Evolutionary conservation across 2,888 invertebrate species (phyloP), one percentile per base, ranked within the genome.

Genomic region (Palloptera scutellata): DNA sequence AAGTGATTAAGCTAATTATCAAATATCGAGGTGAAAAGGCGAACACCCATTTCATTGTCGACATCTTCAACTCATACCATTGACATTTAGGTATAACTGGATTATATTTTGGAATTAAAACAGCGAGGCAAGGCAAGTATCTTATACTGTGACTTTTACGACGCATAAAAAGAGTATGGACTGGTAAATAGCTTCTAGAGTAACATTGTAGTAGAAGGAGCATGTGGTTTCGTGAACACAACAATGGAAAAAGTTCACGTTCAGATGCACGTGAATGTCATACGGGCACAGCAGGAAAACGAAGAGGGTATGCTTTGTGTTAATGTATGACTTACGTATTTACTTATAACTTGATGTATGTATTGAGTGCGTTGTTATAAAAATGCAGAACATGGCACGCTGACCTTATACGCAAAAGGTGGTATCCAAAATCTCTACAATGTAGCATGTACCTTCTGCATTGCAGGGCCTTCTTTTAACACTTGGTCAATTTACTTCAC

Each of bases 401-500:
- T 17, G 1, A 53, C 19, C 1, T 19, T 62, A 15, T 72, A 70
- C 55, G 41, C 15, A 3, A 60, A 64, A 15, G 71, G 72, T 40
- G 74, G 74, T 2, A 43, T 64, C 11, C 19, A n/a, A 1, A 45
- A 54, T 54, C 30, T 74, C 11, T 74, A 63, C 43, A 10, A 55
- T 10, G 68, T 69, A 10, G 62, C 66, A 1, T 10, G n/a, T 58
- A 15, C 53, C 65, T 3, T 69, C 70, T 12, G 48, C 71, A 12
- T 5, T 70, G 12, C 69, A 71, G 10, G 70, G 70, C 12, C 63
- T 68, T 68, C 17, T 66, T 54, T 40, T 59, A 13, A 69, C 71
- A 4, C 57, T 74, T 42, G 72, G 68, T 2, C 70, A 74, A 55
- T 52, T 73, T 9, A 58, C 70, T 72, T 12, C 72, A 71, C 67